Evolutionary conservation across 2,888 invertebrate species (phyloP).

Genomic region (Ochropleura plecta): DNA sequence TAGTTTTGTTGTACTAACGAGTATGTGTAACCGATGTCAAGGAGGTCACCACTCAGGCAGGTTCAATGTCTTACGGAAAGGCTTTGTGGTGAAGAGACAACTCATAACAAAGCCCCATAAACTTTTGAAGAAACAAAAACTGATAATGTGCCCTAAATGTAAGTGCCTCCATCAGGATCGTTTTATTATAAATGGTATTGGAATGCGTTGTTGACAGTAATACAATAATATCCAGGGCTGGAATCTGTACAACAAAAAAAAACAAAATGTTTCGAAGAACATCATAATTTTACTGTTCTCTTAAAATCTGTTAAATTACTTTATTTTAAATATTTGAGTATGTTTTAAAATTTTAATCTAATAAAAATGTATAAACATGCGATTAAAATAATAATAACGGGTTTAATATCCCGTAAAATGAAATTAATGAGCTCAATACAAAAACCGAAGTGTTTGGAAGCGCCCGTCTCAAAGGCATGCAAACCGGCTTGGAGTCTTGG

Average conservation of each 20-base stretch:
- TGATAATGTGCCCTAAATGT: constrained; percentile 81
- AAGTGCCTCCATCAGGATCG: constrained; percentile 71
- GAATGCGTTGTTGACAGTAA: constrained; percentile 42
- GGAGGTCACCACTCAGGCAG: constrained; percentile 81
- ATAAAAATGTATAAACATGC: constrained; percentile 1
- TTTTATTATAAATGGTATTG: constrained; percentile 56
- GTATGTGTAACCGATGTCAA: constrained; percentile 75
- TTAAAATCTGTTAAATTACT: background rate
- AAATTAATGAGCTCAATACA: constrained; percentile 23
- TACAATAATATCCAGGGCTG: constrained; percentile 24
- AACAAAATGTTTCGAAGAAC: background rate
- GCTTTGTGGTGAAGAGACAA: constrained; percentile 77
- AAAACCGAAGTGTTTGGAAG: constrained; percentile 22
- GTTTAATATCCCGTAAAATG: constrained; percentile 13
- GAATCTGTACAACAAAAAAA: constrained; percentile 9
- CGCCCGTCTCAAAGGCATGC: constrained; percentile 38
- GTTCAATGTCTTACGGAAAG: constrained; percentile 85
- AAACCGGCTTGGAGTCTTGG: constrained; percentile 74
- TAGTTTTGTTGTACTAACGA: constrained; percentile 71
- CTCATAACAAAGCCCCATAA: constrained; percentile 83
- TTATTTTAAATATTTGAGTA: background rate
- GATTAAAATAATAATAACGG: constrained; percentile 18
- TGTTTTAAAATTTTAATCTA: constrained; percentile 1
- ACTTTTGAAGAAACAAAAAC: constrained; percentile 71
- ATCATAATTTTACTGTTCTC: background rate